Evolutionary conservation across 2,797 vertebrate species (phyloP).

Genomic region (Merluccius polli): DNA sequence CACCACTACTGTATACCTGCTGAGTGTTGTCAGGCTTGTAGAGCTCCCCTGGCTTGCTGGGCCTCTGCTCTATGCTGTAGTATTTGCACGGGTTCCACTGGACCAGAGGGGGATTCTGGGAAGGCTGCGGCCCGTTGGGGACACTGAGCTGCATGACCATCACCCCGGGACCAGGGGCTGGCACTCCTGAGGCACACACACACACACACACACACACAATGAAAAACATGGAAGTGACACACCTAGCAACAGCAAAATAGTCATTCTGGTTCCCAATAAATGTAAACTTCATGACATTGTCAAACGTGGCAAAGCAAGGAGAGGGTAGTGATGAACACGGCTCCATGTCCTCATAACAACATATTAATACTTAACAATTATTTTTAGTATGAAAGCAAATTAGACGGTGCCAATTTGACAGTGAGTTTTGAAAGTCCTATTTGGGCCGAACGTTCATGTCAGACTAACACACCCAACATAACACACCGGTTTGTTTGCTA

Average conservation of each 20-base stretch:
- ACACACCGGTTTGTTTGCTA: not conserved
- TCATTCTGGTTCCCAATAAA: not conserved
- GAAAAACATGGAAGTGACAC: not conserved
- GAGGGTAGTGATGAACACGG: not conserved
- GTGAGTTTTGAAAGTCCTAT: not conserved
- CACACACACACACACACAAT: constrained; percentile 8
- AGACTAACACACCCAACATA: not conserved
- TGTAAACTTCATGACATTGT: not conserved
- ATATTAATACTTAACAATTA: not conserved
- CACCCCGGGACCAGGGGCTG: constrained; percentile 88
- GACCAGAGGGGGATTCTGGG: constrained; percentile 90
- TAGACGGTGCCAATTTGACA: not conserved
- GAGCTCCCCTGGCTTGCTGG: constrained; percentile 89
- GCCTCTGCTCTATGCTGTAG: constrained; percentile 92
- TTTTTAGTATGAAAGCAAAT: not conserved
- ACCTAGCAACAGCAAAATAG: not conserved
- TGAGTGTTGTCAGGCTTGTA: constrained; percentile 84
- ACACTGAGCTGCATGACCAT: constrained; percentile 99
- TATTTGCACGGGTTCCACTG: constrained; percentile 99
- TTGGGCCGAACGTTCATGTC: not conserved
- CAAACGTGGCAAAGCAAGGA: not conserved
- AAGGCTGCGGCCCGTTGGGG: constrained; percentile 89
- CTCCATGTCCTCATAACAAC: not conserved
- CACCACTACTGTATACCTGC: constrained; percentile 82
- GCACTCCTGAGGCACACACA: constrained; percentile 76